Conservation (phyloP, 2,113 vertebrate species). For the Vireo altiloquus region DNA sequence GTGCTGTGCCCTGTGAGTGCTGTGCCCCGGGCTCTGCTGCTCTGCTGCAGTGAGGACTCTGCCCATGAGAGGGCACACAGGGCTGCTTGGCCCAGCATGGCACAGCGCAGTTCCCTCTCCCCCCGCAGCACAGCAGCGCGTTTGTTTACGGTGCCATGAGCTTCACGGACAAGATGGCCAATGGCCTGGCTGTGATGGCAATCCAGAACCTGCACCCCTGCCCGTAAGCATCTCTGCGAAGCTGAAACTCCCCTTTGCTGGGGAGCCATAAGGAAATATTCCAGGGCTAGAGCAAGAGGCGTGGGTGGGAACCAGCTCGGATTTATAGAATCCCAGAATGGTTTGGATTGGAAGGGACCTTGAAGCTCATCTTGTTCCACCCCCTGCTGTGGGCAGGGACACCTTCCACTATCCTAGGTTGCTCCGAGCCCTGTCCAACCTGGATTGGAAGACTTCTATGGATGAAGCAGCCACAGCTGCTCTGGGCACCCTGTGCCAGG, state of each 20-base stretch:
- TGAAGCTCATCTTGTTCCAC: background rate
- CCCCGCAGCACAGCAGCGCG: slow-evolving; percentile 84
- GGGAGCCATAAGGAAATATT: background rate
- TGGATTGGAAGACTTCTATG: background rate
- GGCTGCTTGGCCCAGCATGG: background rate
- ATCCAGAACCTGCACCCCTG: slow-evolving; percentile 90
- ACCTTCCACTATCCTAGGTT: background rate
- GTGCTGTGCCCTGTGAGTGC: background rate
- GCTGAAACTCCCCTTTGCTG: fast-evolving
- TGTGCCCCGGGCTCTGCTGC: background rate
- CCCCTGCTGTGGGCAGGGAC: background rate
- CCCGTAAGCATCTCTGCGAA: slow-evolving; percentile 74
- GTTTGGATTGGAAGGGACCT: background rate
- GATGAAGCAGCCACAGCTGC: background rate
- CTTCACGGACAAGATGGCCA: slow-evolving; percentile 92
- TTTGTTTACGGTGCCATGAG: slow-evolving; percentile 97
- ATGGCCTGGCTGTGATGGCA: slow-evolving; percentile 86
- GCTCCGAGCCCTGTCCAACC: background rate
- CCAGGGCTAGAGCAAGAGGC: background rate
- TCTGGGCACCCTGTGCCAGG: background rate
- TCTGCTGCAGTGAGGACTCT: slow-evolving; percentile 5
- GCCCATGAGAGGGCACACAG: slow-evolving; percentile 26
- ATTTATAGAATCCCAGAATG: background rate
- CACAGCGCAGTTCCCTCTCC: background rate
- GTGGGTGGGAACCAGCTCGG: background rate